Conservation (phyloP, 2,797 vertebrate species). For the Etheostoma nigrum region DNA sequence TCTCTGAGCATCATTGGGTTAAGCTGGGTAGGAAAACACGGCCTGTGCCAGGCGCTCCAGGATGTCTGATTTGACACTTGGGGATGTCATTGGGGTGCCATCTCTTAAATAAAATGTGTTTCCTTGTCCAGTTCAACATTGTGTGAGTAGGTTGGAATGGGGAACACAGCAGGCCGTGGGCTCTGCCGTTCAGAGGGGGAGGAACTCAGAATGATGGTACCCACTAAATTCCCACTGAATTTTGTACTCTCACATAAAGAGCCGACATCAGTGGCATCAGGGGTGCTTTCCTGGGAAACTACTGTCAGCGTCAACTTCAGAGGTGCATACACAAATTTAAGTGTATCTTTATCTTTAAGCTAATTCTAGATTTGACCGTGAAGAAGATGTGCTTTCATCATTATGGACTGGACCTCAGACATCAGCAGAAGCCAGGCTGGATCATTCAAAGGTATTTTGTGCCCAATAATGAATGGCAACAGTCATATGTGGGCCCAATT, state of each 20-base stretch:
- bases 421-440: too few species aligned
- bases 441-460: too few species aligned
- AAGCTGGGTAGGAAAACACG: slow-evolving; percentile 32
- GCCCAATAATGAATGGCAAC: too few species aligned
- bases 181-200: background rate
- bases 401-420: too few species aligned
- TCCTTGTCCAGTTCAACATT: background rate
- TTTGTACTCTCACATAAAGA: background rate
- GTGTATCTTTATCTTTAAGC: slow-evolving; percentile 25
- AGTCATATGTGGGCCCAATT: too few species aligned
- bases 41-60: slow-evolving; percentile 24
- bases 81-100: background rate
- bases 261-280: background rate
- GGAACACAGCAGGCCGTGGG: slow-evolving; percentile 8
- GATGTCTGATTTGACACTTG: slow-evolving; percentile 21
- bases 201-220: slow-evolving; percentile 18
- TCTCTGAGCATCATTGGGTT: slow-evolving; percentile 27
- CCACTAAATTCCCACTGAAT: background rate
- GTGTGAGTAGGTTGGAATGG: slow-evolving; percentile 18
- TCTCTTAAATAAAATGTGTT: slow-evolving; percentile 11
- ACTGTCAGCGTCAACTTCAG: background rate
- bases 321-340: background rate
- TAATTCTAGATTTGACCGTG: slow-evolving; percentile 9
- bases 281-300: background rate
- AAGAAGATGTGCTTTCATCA: background rate